Base-by-base conservation (phyloP, 2,797 vertebrate genomes). In the Sciurus vulgaris region DNA sequence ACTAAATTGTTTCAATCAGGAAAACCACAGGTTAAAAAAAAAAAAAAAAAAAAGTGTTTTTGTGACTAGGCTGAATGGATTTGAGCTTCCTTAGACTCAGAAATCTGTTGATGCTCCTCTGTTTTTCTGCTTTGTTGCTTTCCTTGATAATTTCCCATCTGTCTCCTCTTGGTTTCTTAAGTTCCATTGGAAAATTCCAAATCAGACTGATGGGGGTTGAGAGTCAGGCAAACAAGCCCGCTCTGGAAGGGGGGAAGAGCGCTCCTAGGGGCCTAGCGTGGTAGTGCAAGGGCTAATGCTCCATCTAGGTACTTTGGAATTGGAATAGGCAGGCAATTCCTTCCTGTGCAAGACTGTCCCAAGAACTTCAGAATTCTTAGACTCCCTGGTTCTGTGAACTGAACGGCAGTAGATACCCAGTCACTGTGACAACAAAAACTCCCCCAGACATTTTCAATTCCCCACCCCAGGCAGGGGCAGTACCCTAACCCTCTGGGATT, bases 81-180 rank as follows among this genome's bases (percentile, higher is more conserved):
- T 95, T 59, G 38, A 59, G 79, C 87, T 89, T 94, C 87, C 87
- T 44, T 56, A 63, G 54, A 22, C 73, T 73, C 61, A 51, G 67
- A 94, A 96, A 93, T 96, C 81, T 95, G 93, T 93, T 73, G 76
- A 44, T 72, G 85, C 22, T 84, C 93, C 63, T 92, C 93, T 94
- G 87, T 92, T 96, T 96, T 95, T 93, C 93, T 88, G 94, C 86
- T 96, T 92, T 96, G 92, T 82, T 96, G 92, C 89, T 92, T 97
- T 78, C 94, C 82, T 95, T 87, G 77, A 90, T 96, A 93, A 94
- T 85, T 93, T 92, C 44, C 92, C 96, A 96, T 97, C 97, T 97
- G 95, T 93, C 90, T 94, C 82, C 92, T 86, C 83, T 87, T 65
- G n/a, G 61, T 94, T 96, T 94, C 92, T 93, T 92, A 92, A 96